Evolutionary conservation across 2,113 vertebrate species (phyloP).

Genomic region (Uria aalge): DNA sequence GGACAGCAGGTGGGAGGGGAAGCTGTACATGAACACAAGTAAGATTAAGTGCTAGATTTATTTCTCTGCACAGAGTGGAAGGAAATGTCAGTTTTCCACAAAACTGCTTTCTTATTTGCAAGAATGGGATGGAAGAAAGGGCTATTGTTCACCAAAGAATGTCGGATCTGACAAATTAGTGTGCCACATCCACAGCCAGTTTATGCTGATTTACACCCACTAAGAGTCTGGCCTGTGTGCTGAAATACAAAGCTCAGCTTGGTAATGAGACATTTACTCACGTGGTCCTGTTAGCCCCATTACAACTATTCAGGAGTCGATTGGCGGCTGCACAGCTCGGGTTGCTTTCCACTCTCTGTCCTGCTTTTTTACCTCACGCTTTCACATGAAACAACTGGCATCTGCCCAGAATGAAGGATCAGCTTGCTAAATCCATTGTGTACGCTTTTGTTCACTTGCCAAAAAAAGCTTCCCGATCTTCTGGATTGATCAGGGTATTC

Average conservation of each 20-base stretch:
- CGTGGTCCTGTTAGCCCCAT: not conserved
- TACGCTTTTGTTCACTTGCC: not conserved
- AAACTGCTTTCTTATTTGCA: not conserved
- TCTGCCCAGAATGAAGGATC: not conserved
- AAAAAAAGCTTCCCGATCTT: not conserved
- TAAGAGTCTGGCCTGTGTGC: not conserved
- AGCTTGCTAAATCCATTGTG: not conserved
- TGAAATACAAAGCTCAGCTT: not conserved
- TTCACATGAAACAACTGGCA: not conserved
- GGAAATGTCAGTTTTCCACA: not conserved
- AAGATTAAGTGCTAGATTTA: not conserved
- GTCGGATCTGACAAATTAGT: not conserved
- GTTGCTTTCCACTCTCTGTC: not conserved
- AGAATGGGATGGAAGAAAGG: not conserved
- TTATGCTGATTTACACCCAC: not conserved
- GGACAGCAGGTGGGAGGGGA: not conserved
- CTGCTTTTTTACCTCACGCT: not conserved
- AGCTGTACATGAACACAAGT: not conserved
- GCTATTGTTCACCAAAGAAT: not conserved
- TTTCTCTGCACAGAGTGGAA: not conserved
- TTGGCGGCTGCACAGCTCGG: not conserved
- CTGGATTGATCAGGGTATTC: not conserved
- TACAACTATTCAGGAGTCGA: not conserved
- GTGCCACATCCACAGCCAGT: not conserved
- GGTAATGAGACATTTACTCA: not conserved